These are phyloP conservation scores for Rhyacophila evoluta DNA, from an alignment of 2,888 invertebrate species.

Conservation along the genomic window DNA sequence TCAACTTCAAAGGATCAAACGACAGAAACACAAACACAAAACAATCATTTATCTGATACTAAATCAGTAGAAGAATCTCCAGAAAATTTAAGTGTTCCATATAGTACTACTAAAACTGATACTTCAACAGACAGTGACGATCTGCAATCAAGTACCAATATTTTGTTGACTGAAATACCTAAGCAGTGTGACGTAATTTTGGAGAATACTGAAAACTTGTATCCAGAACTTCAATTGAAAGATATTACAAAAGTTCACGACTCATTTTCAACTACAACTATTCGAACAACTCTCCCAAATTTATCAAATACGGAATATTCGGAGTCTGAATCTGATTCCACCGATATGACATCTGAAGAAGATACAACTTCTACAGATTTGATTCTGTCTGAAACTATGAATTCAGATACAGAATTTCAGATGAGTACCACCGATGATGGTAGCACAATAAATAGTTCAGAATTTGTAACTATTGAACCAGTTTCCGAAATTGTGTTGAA, in stretches of 20 bases:
- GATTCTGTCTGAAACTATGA: no score
- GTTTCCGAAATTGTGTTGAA: background rate
- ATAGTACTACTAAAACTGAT: background rate
- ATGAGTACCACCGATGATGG: no score
- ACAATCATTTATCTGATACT: background rate
- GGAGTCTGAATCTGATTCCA: background rate
- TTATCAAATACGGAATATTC: no score
- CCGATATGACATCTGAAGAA: background rate
- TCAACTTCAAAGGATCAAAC: background rate
- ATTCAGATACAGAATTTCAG: no score
- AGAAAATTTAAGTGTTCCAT: background rate
- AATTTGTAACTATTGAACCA: background rate
- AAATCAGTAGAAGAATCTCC: background rate
- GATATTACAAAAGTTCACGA: no score
- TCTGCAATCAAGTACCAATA: background rate
- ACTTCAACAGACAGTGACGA: background rate
- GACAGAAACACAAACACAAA: background rate
- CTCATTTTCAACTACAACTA: no score
- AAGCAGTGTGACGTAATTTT: background rate
- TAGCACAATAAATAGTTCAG: no score
- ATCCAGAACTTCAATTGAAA: no score
- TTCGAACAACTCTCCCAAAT: no score
- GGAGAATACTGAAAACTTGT: background rate
- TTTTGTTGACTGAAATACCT: background rate
- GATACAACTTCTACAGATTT: background rate